Evolutionary conservation across 2,113 vertebrate genomes (phyloP).

Genomic region (Hiodon tergisus): DNA sequence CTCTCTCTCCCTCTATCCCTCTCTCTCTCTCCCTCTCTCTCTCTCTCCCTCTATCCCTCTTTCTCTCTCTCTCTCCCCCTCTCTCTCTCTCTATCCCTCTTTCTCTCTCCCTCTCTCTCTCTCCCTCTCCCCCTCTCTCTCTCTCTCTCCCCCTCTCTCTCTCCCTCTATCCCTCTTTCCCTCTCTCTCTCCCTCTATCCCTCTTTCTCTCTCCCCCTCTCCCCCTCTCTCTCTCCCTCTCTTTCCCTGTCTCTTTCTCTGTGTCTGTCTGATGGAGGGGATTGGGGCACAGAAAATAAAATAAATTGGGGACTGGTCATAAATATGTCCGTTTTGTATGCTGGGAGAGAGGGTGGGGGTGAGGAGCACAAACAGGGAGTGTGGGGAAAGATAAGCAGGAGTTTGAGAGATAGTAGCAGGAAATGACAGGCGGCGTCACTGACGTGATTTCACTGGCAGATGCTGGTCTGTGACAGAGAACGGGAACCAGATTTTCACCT

Average conservation of each 20-base stretch:
- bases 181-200: no score
- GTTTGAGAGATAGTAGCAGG: slow-evolving; percentile 32
- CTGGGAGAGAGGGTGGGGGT: not conserved
- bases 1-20: no score
- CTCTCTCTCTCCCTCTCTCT: no score
- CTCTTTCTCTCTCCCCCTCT: no score
- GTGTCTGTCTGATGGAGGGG: slow-evolving; percentile 36
- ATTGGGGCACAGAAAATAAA: slow-evolving; percentile 8
- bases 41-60: no score
- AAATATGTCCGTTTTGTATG: slow-evolving; percentile 44
- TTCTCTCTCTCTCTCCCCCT: no score
- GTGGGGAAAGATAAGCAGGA: slow-evolving; percentile 12
- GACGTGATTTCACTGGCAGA: not conserved
- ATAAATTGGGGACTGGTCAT: slow-evolving; percentile 52
- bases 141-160: no score
- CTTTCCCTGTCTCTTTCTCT: not conserved
- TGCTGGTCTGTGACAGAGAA: not conserved
- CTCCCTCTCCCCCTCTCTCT: no score
- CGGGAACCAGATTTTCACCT: not conserved
- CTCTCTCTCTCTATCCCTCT: no score
- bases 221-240: not conserved
- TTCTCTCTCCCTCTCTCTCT: no score
- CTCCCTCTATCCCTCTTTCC: no score
- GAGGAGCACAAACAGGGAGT: slow-evolving; percentile 9
- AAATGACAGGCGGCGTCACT: slow-evolving; percentile 7